Evolutionary conservation across 2,888 invertebrate genomes (phyloP).

Genomic region (Ectobius pallidus): DNA sequence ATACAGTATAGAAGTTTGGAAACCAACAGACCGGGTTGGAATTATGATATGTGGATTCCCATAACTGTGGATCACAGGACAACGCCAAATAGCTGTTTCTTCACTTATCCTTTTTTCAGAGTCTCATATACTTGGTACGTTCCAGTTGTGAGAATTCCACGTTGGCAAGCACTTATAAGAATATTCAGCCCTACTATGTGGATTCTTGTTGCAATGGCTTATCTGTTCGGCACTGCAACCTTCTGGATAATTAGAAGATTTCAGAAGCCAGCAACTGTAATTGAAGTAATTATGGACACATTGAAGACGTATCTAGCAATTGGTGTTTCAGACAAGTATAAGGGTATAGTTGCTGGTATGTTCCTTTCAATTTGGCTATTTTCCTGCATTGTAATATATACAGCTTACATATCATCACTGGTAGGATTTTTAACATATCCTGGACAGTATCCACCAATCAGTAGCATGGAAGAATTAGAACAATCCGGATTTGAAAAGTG

Average conservation of each 20-base stretch:
- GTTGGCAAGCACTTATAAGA: not conserved
- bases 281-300: not conserved
- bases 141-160: not conserved
- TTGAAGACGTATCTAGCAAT: not conserved
- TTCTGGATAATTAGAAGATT: not conserved
- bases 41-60: not conserved
- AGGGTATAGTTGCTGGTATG: not conserved
- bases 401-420: too few species aligned
- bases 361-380: not conserved
- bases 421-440: not conserved
- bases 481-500: not conserved
- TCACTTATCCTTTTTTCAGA: not conserved
- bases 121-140: not conserved
- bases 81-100: not conserved
- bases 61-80: not conserved
- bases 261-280: not conserved
- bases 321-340: not conserved
- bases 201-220: not conserved
- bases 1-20: not conserved
- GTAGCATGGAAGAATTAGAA: not conserved
- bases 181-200: not conserved
- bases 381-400: not conserved
- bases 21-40: not conserved
- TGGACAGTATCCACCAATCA: not conserved
- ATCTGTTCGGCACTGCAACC: not conserved